Evolutionary conservation across 2,113 vertebrate species (phyloP).

Genomic region (Micronycteris hirsuta): DNA sequence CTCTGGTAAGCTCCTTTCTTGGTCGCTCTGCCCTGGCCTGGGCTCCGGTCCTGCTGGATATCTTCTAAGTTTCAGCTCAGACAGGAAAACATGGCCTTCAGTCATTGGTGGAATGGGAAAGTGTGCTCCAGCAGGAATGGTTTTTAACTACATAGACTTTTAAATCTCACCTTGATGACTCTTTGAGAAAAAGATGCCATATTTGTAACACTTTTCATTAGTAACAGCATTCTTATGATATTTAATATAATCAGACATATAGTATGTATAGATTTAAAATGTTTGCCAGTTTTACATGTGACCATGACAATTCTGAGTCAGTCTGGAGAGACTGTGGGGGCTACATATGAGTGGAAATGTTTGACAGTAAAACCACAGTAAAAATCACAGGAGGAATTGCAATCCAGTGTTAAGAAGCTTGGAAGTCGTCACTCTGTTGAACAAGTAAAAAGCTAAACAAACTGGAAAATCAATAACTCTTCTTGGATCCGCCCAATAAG

Average conservation of each 20-base stretch:
- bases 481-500: background rate
- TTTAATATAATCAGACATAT: background rate
- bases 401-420: background rate
- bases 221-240: background rate
- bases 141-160: constrained; percentile 54
- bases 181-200: background rate
- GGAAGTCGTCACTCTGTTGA: background rate
- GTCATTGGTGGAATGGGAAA: background rate
- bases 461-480: background rate
- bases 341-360: background rate
- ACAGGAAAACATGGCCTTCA: background rate
- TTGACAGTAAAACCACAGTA: background rate
- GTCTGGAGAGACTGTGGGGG: background rate
- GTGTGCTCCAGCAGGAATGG: constrained; percentile 23
- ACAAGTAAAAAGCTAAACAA: background rate
- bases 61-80: background rate
- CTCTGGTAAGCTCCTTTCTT: background rate
- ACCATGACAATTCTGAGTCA: background rate
- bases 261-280: background rate
- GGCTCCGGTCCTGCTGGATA: background rate
- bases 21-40: no score
- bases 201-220: background rate
- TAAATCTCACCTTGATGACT: background rate
- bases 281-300: background rate
- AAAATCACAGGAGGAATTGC: background rate